phyloP scores from a whole-genome alignment of 2,888 invertebrate genomes.

The Rapana venosa region DNA sequence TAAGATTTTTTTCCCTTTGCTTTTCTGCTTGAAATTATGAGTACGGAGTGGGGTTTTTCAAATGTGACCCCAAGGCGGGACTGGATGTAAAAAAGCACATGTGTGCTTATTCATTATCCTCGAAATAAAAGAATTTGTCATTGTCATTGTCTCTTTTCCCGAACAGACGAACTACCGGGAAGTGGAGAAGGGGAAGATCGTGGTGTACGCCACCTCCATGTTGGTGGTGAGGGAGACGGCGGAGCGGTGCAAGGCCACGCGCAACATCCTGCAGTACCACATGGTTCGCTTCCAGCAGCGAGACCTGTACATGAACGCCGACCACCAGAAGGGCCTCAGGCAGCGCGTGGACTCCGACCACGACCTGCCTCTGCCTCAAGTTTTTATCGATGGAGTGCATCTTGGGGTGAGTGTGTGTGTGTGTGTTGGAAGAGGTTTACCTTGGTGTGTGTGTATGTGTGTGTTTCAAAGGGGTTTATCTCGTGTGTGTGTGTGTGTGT shows the following conservation, averaged over 20 bases:
- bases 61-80: too few species aligned
- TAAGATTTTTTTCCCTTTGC: too few species aligned
- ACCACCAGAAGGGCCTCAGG: slow-evolving; percentile 91
- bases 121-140: too few species aligned
- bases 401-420: slow-evolving; percentile 88
- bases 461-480: too few species aligned
- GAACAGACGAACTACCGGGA: slow-evolving; percentile 95
- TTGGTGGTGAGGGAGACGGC: slow-evolving; percentile 93
- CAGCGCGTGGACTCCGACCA: slow-evolving; percentile 84
- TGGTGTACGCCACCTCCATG: slow-evolving; percentile 96
- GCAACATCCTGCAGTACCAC: slow-evolving; percentile 93
- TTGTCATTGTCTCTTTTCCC: background rate
- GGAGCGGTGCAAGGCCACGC: slow-evolving; percentile 92
- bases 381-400: slow-evolving; percentile 94
- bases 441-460: too few species aligned
- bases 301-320: slow-evolving; percentile 94
- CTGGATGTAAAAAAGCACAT: too few species aligned
- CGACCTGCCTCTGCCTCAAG: slow-evolving; percentile 86
- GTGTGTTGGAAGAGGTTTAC: too few species aligned
- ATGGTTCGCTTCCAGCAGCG: slow-evolving; percentile 94
- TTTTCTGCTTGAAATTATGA: too few species aligned
- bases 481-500: too few species aligned
- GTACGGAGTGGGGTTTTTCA: too few species aligned
- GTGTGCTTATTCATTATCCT: too few species aligned
- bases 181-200: slow-evolving; percentile 92